Conservation (phyloP, 2,888 invertebrate genomes). For the Tenthredo distinguenda region DNA sequence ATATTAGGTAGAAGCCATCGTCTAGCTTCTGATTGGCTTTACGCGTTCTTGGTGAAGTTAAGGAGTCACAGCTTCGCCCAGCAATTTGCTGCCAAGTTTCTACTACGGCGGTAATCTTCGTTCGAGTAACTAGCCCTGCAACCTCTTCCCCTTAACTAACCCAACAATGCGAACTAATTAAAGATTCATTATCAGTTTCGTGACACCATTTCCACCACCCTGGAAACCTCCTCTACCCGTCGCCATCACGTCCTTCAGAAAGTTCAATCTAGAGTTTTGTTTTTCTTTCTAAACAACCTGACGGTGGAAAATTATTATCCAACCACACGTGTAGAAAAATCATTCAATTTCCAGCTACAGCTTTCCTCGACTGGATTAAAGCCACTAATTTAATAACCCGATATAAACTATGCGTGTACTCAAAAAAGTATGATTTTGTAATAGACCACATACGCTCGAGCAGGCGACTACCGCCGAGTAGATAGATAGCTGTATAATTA, state of each 20-base stretch:
- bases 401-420: not conserved
- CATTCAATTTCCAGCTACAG: not conserved
- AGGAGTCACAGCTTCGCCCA: slow-evolving; percentile 41
- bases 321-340: not conserved
- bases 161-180: slow-evolving; percentile 69
- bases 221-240: not conserved
- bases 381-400: not conserved
- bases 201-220: slow-evolving; percentile 9
- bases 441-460: not conserved
- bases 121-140: slow-evolving; percentile 36
- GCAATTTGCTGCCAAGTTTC: slow-evolving; percentile 47
- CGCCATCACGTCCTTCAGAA: not conserved
- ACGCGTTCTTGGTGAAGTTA: slow-evolving; percentile 10
- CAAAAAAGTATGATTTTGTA: not conserved
- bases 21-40: slow-evolving; percentile 26
- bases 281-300: not conserved
- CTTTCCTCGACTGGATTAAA: not conserved
- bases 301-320: not conserved
- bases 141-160: slow-evolving; percentile 59
- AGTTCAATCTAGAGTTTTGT: not conserved
- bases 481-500: slow-evolving; percentile 4
- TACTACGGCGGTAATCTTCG: slow-evolving; percentile 36
- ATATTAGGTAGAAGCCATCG: not conserved
- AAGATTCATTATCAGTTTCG: slow-evolving; percentile 64
- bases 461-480: not conserved